Base-by-base conservation (phyloP, 2,113 vertebrate genomes). In the Triplophysa rosa region DNA sequence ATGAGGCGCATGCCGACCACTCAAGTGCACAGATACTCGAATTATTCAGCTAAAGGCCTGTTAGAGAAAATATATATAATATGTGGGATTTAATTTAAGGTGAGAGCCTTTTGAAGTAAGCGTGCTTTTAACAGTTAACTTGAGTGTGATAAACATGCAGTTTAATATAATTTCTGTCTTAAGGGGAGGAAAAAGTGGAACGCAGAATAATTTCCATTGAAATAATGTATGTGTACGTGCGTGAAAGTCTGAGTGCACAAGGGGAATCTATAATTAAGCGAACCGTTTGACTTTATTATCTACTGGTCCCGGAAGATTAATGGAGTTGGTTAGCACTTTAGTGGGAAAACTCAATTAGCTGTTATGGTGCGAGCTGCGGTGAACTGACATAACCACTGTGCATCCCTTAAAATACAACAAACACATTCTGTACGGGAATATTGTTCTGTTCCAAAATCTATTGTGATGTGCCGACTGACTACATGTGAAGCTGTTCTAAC, bases 221-320 rank as follows among this genome's bases (percentile, higher is more conserved):
- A 67, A 77, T 61, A 16, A 71, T 49, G 21, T 40, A 47, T 49
- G 42, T 29, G 56, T 77, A 11, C 59, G 69, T 67, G 61, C 72
- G 64, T 75, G 52, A 54, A 58, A 68, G 78, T 85, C 40, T 84
- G 17, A 56, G 71, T 83, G 61, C 71, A 59, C 19, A 8, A 14
- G 2, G 29, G 24, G n/a, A 62, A 40, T 61, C 21, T 24, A 14
- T 77, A 84, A 83, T 68, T 67, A 56, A 84, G 75, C 82, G 75
- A 56, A 79, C 54, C 62, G 66, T 78, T 79, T 62, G 47, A 76
- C 77, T 83, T 82, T 67, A 82, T 82, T 84, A 68, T 58, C 17
- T 81, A 65, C 52, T 49, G 59, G 52, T 79, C 42, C 81, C 80
- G 14, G 8, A 80, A 80, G 58, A 56, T 42, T 69, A 21, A 8